Conservation (phyloP, 1,140 invertebrate genomes). For the Neodiprion virginianus region DNA sequence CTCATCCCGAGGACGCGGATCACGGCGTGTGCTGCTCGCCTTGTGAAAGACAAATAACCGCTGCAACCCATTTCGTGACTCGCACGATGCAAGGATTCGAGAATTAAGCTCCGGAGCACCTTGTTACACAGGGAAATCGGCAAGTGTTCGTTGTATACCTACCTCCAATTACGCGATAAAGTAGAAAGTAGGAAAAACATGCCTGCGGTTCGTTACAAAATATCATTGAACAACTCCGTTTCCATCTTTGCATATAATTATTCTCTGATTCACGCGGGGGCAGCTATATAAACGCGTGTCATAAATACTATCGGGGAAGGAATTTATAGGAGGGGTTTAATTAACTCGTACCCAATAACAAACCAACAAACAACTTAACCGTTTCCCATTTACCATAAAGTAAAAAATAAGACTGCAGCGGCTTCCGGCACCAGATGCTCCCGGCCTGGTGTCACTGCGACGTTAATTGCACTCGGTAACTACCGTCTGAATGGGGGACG, state of each 20-base stretch:
- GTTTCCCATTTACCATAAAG: slow-evolving; percentile 29
- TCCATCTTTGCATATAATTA: no score
- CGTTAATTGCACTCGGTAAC: not conserved
- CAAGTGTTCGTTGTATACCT: no score
- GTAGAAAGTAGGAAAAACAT: no score
- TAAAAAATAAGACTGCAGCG: slow-evolving; percentile 24
- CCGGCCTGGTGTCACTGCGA: slow-evolving; percentile 11
- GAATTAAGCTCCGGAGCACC: not conserved
- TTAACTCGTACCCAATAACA: slow-evolving; percentile 19
- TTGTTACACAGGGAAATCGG: not conserved
- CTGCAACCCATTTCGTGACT: not conserved
- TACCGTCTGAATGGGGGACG: not conserved
- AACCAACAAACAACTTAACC: not conserved
- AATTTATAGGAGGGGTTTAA: slow-evolving; percentile 24
- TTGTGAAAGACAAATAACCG: not conserved
- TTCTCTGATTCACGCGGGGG: no score
- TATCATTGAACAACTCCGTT: no score
- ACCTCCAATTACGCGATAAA: no score
- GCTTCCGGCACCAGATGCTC: slow-evolving; percentile 38
- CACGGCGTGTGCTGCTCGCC: no score
- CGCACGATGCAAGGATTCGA: not conserved
- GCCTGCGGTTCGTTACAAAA: no score
- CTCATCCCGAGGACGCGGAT: no score
- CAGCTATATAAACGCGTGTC: slow-evolving; percentile 4
- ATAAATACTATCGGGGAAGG: slow-evolving; percentile 15